These are phyloP conservation scores for Scomber japonicus DNA, from an alignment of 2,113 vertebrate species.

Conservation along the genomic window DNA sequence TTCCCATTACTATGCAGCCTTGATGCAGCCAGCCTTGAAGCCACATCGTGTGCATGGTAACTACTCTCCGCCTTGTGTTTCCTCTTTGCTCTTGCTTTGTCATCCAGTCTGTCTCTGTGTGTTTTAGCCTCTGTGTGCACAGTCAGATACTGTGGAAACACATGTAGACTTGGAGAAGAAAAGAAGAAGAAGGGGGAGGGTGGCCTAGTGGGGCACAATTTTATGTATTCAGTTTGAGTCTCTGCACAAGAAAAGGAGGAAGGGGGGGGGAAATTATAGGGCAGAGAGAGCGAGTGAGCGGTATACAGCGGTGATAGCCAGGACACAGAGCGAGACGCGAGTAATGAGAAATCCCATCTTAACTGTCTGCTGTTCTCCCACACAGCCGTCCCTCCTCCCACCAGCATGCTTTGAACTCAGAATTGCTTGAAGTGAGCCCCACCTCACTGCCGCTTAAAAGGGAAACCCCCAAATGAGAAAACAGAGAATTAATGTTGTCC, in stretches of 20 bases:
- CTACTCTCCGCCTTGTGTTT: not conserved
- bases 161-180: slow-evolving; percentile 33
- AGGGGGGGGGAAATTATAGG: slow-evolving; percentile 62
- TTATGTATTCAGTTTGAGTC: slow-evolving; percentile 78
- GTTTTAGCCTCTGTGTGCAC: slow-evolving; percentile 50
- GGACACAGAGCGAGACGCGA: slow-evolving; percentile 69
- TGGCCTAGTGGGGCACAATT: slow-evolving; percentile 25
- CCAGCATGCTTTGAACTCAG: slow-evolving; percentile 65
- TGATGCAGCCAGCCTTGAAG: too few relatives aligned
- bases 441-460: slow-evolving; percentile 45
- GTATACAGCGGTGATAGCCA: slow-evolving; percentile 56
- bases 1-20: not conserved
- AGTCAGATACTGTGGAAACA: slow-evolving; percentile 52
- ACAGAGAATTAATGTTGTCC: slow-evolving; percentile 39
- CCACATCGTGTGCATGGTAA: too few relatives aligned
- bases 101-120: slow-evolving; percentile 49
- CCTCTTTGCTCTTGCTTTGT: slow-evolving; percentile 59
- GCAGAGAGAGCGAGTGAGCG: slow-evolving; percentile 57
- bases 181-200: slow-evolving; percentile 26
- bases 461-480: slow-evolving; percentile 71
- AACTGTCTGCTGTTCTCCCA: slow-evolving; percentile 63
- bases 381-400: slow-evolving; percentile 51
- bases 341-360: slow-evolving; percentile 81
- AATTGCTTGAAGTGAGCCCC: slow-evolving; percentile 65
- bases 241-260: slow-evolving; percentile 47